Conservation (phyloP, 1,140 invertebrate species). For the Drosophila pandora region DNA sequence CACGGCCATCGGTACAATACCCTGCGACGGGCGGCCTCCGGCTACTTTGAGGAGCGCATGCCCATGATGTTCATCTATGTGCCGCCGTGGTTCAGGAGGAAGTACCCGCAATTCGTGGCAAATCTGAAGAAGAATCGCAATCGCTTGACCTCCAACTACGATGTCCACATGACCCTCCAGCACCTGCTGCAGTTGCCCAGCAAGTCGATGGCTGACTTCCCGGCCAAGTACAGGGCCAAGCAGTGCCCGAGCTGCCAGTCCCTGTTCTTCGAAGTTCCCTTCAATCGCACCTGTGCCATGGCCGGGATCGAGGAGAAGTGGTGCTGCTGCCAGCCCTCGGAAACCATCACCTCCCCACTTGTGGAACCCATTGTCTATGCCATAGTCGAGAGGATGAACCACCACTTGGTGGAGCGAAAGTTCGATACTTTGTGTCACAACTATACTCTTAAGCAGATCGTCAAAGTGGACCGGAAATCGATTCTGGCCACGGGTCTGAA, state of each 20-base stretch:
- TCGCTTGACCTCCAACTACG: conserved; percentile 91
- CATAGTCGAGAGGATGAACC: conserved; percentile 82
- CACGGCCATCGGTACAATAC: conserved; percentile 95
- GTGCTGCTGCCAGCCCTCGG: conserved; percentile 89
- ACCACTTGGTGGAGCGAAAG: conserved; percentile 14
- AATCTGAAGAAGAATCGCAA: conserved; percentile 89
- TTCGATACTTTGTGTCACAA: conserved; percentile 12
- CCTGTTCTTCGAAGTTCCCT: conserved; percentile 87
- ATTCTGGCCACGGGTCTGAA: not conserved
- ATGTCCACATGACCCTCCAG: conserved; percentile 88
- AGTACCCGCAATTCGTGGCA: conserved; percentile 86
- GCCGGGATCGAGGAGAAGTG: conserved; percentile 89
- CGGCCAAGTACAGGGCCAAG: not conserved
- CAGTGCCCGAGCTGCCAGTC: conserved; percentile 87
- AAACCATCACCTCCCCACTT: conserved; percentile 42
- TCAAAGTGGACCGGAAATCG: conserved; percentile 9
- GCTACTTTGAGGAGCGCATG: conserved; percentile 93
- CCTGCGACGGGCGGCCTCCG: conserved; percentile 87
- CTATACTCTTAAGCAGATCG: not conserved
- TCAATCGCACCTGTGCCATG: conserved; percentile 88
- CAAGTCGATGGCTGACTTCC: conserved; percentile 18
- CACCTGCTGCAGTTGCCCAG: conserved; percentile 76
- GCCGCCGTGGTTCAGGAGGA: conserved; percentile 89
- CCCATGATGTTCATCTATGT: conserved; percentile 92
- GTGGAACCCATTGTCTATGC: not conserved